Evolutionary conservation across 2,797 vertebrate species (phyloP), one percentile per base, ranked within the genome.

Genomic region (Ictinia mississippiensis): DNA sequence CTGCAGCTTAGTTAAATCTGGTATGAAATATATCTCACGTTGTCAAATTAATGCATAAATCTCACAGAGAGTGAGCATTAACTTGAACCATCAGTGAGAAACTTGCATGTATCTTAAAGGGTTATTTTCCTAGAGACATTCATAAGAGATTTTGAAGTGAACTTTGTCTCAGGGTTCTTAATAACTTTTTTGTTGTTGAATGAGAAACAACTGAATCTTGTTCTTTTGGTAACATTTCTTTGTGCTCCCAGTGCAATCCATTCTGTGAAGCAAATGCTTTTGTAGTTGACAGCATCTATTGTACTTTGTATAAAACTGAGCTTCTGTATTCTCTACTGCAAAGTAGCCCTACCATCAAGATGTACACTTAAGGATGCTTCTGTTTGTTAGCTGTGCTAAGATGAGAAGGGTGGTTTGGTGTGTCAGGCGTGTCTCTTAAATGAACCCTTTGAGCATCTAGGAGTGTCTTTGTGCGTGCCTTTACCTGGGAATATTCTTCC

Each of bases 1-100:
- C 26, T 98, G 98, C 95, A 99, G 97, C 95, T 98, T 98, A 85
- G 98, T 97, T 65, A 99, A 98, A 96, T 97, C 98, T 61, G 99
- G 99, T 99, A 98, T 81, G 81, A 62, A 83, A 42, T 72, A 19
- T 11, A n/a, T 67, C 38, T 92, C 38, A 6, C 38, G 2, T 65
- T 85, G 37, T 58, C 66, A 71, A 59, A 74, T 45, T n/a, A 91
- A 73, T 45, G n/a, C 23, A n/a, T 59, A 38, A 87, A 82, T 21
- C 14, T 77, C 9, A 15, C 3, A 3, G 55, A 61, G 23, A 73
- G 14, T 25, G 37, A 74, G 11, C 26, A 35, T 56, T 67, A 62
- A 28, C 15, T 53, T 63, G 55, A 90, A 44, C 38, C 37, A 19
- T 49, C 29, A 71, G 29, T 67, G 68, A 84, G 35, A 52, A 82